A percentile compares a stretch with the other conserved stretches of the same genome.
Evolutionary conservation across 2,113 vertebrate species (phyloP).

Genomic region (Triplophysa tibetana): DNA sequence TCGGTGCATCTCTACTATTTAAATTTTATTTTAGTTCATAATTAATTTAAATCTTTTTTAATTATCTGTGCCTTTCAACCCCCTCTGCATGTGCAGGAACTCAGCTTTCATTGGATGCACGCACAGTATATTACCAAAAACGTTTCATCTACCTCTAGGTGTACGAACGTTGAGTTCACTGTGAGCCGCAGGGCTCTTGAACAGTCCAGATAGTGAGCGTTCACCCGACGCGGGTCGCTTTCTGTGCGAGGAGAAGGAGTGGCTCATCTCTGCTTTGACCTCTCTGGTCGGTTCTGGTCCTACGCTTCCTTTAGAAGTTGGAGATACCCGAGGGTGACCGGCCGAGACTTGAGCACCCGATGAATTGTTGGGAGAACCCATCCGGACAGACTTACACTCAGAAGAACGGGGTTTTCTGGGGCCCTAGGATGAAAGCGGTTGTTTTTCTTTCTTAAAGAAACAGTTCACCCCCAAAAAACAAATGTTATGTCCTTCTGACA

Average conservation of each 20-base stretch:
- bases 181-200: conserved; percentile 13
- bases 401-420: conserved; percentile 6
- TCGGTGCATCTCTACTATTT: too few relatives aligned
- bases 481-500: too few relatives aligned
- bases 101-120: too few relatives aligned
- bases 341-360: background rate
- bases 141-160: conserved; percentile 57
- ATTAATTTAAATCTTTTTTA: too few relatives aligned
- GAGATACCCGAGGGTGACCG: background rate
- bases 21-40: too few relatives aligned
- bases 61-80: too few relatives aligned
- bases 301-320: background rate
- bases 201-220: background rate
- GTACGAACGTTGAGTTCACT: conserved; percentile 55
- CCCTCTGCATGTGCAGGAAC: too few relatives aligned
- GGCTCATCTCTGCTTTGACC: conserved; percentile 33
- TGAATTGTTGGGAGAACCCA: conserved; percentile 13
- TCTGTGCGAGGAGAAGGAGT: conserved; percentile 18
- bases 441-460: too few relatives aligned
- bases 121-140: background rate
- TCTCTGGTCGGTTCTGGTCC: conserved; percentile 2
- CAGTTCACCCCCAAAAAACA: background rate
- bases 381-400: background rate
- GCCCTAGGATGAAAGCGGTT: background rate
- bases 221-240: conserved; percentile 21